phyloP scores from a whole-genome alignment of 2,113 vertebrate genomes.

The Tor tambroides region DNA sequence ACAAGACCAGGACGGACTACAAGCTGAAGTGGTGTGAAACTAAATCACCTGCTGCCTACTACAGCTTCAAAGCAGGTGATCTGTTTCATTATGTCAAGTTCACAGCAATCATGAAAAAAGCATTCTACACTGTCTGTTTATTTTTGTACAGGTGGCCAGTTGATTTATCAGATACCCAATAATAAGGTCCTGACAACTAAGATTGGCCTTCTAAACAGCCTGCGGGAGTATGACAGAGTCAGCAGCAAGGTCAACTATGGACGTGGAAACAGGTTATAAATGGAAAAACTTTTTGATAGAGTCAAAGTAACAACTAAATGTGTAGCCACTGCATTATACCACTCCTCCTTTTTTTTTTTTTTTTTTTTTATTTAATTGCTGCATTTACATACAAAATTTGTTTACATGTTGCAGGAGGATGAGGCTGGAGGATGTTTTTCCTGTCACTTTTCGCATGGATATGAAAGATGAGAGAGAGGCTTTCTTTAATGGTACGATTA shows the following conservation, averaged over 20 bases:
- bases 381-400: background rate
- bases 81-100: background rate
- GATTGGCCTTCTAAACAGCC: slow-evolving; percentile 83
- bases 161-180: slow-evolving; percentile 90
- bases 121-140: slow-evolving; percentile 7
- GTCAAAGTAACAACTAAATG: background rate
- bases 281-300: too few species aligned
- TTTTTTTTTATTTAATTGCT: background rate
- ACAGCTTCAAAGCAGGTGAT: slow-evolving; percentile 84
- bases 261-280: slow-evolving; percentile 68
- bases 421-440: slow-evolving; percentile 87
- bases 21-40: slow-evolving; percentile 88
- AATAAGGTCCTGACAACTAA: slow-evolving; percentile 87
- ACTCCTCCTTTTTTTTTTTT: background rate
- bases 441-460: slow-evolving; percentile 85
- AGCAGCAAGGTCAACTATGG: slow-evolving; percentile 68
- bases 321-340: background rate
- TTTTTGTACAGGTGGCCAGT: slow-evolving; percentile 78
- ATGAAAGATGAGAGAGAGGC: slow-evolving; percentile 78
- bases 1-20: slow-evolving; percentile 82
- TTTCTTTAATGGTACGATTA: slow-evolving; percentile 73
- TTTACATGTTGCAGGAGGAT: slow-evolving; percentile 70
- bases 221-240: slow-evolving; percentile 77
- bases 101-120: background rate
- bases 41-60: slow-evolving; percentile 77